phyloP scores from a whole-genome alignment of 2,113 vertebrate genomes.

The Python bivittatus region DNA sequence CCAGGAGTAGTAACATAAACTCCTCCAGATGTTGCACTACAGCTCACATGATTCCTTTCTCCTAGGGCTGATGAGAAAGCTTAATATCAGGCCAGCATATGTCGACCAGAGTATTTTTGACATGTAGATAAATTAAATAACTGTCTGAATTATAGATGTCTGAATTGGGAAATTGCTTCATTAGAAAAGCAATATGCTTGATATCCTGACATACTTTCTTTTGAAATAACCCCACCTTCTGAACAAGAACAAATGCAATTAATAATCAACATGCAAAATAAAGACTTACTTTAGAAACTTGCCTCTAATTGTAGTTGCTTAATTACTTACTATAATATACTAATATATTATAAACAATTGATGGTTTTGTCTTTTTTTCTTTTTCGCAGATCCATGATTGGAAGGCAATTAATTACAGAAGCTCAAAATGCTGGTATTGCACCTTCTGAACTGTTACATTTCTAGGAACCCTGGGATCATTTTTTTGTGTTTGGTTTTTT shows the following conservation, averaged over 20 bases:
- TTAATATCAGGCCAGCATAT: no score
- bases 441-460: conserved; percentile 82
- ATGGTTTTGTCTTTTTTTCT: conserved; percentile 34
- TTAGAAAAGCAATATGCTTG: background rate
- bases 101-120: background rate
- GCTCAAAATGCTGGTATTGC: conserved; percentile 79
- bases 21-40: no score
- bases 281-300: background rate
- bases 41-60: no score
- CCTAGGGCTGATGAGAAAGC: no score
- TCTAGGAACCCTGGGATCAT: conserved; percentile 76
- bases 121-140: background rate
- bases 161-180: background rate
- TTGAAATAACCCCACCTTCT: background rate
- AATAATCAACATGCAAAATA: background rate
- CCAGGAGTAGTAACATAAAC: no score
- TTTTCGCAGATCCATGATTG: conserved; percentile 87
- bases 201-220: background rate
- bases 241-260: background rate
- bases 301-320: background rate
- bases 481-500: conserved; percentile 49
- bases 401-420: conserved; percentile 66
- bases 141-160: background rate
- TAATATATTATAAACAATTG: background rate
- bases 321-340: no score